phyloP scores from a whole-genome alignment of 2,797 vertebrate species.

The Fratercula arctica region DNA sequence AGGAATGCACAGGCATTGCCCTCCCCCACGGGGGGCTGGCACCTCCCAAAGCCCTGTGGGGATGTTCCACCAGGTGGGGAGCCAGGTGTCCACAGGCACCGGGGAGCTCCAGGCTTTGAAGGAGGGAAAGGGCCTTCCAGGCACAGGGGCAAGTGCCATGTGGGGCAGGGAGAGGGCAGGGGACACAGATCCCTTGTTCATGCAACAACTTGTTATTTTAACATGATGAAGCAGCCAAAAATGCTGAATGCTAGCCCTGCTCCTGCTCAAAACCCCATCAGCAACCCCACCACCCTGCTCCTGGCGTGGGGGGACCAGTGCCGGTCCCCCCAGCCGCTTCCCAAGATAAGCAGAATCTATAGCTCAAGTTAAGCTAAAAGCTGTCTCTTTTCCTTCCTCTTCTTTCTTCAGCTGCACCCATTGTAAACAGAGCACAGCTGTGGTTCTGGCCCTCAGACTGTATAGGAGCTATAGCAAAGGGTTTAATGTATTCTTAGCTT shows the following conservation, averaged over 20 bases:
- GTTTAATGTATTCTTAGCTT: slow-evolving; percentile 57
- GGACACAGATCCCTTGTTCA: not conserved
- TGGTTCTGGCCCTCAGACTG: slow-evolving; percentile 14
- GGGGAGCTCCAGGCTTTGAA: not conserved
- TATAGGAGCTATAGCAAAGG: slow-evolving; percentile 11
- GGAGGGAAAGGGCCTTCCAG: not conserved
- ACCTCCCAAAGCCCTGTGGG: not conserved
- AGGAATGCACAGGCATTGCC: not conserved
- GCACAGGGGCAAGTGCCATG: not conserved
- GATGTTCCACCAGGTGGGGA: accelerated
- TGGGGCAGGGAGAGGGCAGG: not conserved
- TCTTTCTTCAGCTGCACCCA: slow-evolving; percentile 28
- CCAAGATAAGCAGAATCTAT: not conserved
- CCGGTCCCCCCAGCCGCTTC: not conserved
- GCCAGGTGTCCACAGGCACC: not conserved
- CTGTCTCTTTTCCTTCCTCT: not conserved
- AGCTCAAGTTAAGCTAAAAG: not conserved
- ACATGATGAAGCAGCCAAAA: not conserved
- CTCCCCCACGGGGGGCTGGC: not conserved
- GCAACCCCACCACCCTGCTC: not conserved
- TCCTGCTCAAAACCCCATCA: not conserved
- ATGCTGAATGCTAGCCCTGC: not conserved
- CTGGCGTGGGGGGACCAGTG: not conserved
- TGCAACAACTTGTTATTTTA: not conserved
- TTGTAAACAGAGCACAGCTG: slow-evolving; percentile 24